Evolutionary conservation across 2,113 vertebrate species (phyloP).

Genomic region (Dromiciops gliroides): DNA sequence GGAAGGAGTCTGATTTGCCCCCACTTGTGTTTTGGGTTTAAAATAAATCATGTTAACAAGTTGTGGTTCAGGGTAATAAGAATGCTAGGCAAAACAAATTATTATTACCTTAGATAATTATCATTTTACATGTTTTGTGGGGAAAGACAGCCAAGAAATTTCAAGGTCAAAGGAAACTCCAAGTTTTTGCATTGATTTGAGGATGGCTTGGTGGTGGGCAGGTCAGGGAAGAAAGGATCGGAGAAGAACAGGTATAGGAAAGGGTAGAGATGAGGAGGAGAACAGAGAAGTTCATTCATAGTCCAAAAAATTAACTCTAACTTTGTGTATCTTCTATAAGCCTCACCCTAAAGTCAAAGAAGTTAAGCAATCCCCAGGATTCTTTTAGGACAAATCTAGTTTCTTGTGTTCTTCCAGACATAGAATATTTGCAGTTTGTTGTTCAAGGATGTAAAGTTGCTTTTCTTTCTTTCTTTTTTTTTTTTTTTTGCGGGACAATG

Average conservation of each 20-base stretch:
- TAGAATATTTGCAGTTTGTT: neutral
- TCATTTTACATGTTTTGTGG: neutral
- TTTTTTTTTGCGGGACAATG: no score
- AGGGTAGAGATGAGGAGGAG: no score
- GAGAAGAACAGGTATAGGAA: neutral
- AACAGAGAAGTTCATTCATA: neutral
- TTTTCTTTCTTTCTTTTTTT: no score
- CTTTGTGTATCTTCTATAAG: neutral
- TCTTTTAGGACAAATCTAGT: neutral
- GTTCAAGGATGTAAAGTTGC: no score
- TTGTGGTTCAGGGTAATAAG: neutral
- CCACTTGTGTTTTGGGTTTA: neutral
- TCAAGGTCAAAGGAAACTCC: neutral
- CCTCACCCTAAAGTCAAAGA: neutral
- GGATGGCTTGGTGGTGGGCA: neutral
- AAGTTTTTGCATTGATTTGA: neutral
- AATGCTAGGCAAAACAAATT: slow-evolving; percentile 17
- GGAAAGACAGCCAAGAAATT: neutral
- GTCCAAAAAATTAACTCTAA: neutral
- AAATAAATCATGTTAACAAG: neutral
- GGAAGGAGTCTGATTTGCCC: neutral
- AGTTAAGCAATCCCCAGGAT: neutral
- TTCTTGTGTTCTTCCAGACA: neutral
- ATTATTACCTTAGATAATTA: neutral
- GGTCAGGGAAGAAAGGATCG: neutral